phyloP scores from a whole-genome alignment of 2,797 vertebrate genomes.

The Mus caroli region DNA sequence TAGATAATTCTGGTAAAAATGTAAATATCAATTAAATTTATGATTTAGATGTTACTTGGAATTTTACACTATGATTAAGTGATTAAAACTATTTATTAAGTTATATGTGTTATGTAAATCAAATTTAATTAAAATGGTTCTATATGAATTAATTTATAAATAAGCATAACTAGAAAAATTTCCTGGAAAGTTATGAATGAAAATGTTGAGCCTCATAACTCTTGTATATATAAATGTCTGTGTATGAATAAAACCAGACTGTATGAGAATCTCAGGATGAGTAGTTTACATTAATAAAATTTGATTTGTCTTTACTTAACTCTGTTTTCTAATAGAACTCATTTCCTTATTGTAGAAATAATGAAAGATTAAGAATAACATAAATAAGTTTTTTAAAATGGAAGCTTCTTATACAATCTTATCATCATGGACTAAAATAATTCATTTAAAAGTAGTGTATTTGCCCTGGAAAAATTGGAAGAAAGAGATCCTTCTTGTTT shows the following conservation, averaged over 20 bases:
- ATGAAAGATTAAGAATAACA: slow-evolving; percentile 6
- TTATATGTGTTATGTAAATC: neutral
- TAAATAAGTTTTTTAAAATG: neutral
- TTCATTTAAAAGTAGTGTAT: slow-evolving; percentile 36
- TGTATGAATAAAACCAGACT: neutral
- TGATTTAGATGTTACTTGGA: slow-evolving; percentile 17
- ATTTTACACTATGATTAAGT: neutral
- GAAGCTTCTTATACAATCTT: neutral
- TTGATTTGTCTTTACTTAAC: slow-evolving; percentile 35
- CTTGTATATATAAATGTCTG: neutral
- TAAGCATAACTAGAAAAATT: neutral
- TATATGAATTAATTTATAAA: neutral
- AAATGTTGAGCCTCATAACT: slow-evolving; percentile 39
- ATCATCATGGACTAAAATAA: slow-evolving; percentile 20
- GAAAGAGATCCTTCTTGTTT: slow-evolving; percentile 36
- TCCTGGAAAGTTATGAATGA: neutral
- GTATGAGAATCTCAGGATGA: neutral
- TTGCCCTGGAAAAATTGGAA: slow-evolving; percentile 9
- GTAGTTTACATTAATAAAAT: slow-evolving; percentile 15
- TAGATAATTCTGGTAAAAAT: slow-evolving; percentile 17
- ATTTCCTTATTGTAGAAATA: slow-evolving; percentile 40
- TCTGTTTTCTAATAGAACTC: slow-evolving; percentile 46
- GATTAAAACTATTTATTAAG: slow-evolving; percentile 3
- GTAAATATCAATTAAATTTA: slow-evolving; percentile 43
- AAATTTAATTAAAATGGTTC: slow-evolving; percentile 41